Conservation (phyloP, 2,797 vertebrate species). For the Alcedo atthis region DNA sequence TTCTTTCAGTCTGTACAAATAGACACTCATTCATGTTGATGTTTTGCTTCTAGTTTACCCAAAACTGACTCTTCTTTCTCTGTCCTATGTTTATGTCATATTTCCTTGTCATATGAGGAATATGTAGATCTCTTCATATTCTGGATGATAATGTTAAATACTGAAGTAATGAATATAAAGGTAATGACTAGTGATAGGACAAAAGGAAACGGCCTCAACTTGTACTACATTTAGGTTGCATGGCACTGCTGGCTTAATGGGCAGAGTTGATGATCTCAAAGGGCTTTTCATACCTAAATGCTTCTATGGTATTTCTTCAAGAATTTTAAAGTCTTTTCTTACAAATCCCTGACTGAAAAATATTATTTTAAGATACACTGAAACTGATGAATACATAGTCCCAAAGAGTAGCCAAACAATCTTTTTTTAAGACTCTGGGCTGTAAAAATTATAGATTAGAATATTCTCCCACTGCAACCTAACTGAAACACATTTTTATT, state of each 20-base stretch:
- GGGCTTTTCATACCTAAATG: not conserved
- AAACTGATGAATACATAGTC: not conserved
- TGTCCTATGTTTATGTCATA: not conserved
- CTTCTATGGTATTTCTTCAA: not conserved
- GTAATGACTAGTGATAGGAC: not conserved
- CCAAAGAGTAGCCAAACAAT: not conserved
- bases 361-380: not conserved
- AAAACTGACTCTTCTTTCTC: not conserved
- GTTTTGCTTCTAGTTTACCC: not conserved
- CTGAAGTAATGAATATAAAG: not conserved
- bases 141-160: not conserved
- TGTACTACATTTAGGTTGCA: not conserved
- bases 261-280: not conserved
- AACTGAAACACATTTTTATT: not conserved
- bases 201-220: not conserved
- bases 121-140: not conserved
- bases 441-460: not conserved
- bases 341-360: not conserved
- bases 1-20: not conserved
- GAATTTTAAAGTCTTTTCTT: not conserved
- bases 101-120: not conserved
- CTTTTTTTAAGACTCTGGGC: not conserved
- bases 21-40: not conserved
- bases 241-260: no score
- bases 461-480: not conserved